phyloP scores from a whole-genome alignment of 2,113 vertebrate species.

The Sula dactylatra region DNA sequence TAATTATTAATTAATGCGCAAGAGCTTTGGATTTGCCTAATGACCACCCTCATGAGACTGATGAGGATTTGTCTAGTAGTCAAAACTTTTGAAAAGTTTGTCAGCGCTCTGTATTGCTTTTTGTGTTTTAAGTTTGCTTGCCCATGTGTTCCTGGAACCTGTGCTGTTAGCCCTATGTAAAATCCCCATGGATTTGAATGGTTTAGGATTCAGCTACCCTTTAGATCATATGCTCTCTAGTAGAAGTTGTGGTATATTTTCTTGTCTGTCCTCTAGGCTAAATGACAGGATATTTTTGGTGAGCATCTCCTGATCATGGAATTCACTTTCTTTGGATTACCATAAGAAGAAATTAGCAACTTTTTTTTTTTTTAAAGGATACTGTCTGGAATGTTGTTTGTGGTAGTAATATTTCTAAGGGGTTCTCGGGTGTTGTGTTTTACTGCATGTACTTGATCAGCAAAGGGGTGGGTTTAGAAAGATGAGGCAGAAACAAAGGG shows the following conservation, averaged over 20 bases:
- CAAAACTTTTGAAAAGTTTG: neutral
- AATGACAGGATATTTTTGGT: neutral
- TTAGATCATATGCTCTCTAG: neutral
- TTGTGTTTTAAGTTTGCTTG: neutral
- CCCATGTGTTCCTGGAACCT: neutral
- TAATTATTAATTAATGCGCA: neutral
- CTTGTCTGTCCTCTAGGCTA: neutral
- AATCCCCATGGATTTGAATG: neutral
- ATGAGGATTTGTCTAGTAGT: neutral
- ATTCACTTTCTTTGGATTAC: neutral
- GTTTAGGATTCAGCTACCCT: neutral
- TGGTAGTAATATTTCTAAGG: neutral
- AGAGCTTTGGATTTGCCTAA: neutral
- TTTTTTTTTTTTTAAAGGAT: neutral
- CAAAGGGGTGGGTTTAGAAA: neutral
- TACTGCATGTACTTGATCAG: neutral
- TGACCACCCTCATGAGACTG: neutral
- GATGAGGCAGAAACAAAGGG: neutral
- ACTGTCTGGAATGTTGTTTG: neutral
- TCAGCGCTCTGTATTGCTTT: neutral
- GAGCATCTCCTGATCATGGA: neutral
- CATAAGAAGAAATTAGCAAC: neutral
- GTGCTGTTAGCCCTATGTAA: neutral
- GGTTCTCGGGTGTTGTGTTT: neutral
- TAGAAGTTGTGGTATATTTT: neutral